A percentile compares a stretch with the other conserved stretches of the same genome.
Evolutionary conservation across 2,113 vertebrate species (phyloP).

Genomic region (Nannospalax galili): DNA sequence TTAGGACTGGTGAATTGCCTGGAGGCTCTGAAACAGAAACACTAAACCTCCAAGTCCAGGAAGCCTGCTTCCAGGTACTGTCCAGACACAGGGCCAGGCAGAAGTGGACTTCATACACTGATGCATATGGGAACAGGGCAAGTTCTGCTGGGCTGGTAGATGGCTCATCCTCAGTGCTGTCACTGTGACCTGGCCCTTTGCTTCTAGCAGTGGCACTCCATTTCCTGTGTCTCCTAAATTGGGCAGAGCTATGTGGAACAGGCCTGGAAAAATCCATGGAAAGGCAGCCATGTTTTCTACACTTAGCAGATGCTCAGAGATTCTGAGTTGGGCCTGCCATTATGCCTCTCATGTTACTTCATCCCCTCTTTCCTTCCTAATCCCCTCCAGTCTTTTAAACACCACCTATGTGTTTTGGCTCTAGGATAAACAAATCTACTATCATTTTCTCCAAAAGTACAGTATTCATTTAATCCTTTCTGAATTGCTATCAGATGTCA

Average conservation of each 20-base stretch:
- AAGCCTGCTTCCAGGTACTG: neutral
- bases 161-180: rapidly evolving
- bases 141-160: neutral
- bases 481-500: neutral
- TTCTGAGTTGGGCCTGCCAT: too few relatives aligned
- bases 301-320: neutral
- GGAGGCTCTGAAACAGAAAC: neutral
- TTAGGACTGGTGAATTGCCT: neutral
- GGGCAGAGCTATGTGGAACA: neutral
- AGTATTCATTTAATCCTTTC: neutral
- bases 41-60: neutral
- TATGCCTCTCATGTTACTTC: neutral
- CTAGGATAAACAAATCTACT: slow-evolving; percentile 45
- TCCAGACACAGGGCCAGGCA: neutral
- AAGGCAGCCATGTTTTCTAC: neutral
- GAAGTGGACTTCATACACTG: rapidly evolving
- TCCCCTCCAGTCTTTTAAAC: neutral
- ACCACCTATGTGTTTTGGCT: neutral
- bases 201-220: neutral
- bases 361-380: too few relatives aligned
- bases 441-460: neutral
- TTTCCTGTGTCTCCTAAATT: neutral
- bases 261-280: rapidly evolving
- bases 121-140: rapidly evolving
- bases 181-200: rapidly evolving